Evolutionary conservation across 2,888 invertebrate species (phyloP).

Genomic region (Eubasilissa splendida): DNA sequence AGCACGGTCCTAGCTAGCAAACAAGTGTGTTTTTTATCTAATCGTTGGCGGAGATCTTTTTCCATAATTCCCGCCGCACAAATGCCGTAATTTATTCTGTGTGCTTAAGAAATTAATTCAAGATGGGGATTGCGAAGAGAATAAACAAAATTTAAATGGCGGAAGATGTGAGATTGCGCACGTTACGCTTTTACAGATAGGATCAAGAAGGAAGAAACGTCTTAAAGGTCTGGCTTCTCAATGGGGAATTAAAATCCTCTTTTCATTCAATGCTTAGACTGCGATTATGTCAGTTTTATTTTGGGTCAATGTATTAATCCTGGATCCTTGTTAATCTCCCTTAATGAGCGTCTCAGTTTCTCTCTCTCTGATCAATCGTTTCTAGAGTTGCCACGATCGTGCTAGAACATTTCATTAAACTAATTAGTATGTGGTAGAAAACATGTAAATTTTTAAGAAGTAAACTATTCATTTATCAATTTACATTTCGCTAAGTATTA

Average conservation of each 20-base stretch:
- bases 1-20: no score
- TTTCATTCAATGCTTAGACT: background rate
- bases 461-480: no score
- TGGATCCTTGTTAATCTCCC: background rate
- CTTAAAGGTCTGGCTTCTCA: background rate
- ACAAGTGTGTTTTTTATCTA: constrained; percentile 11
- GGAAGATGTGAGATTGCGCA: constrained; percentile 24
- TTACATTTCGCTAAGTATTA: no score
- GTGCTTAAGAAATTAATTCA: constrained; percentile 34
- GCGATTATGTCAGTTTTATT: constrained; percentile 9
- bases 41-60: constrained; percentile 24
- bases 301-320: constrained; percentile 9
- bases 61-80: background rate
- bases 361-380: no score
- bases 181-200: constrained; percentile 17
- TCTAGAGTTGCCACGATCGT: no score
- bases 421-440: no score
- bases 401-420: no score
- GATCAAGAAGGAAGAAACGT: background rate
- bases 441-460: no score
- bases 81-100: constrained; percentile 25
- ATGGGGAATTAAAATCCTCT: constrained; percentile 3
- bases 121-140: constrained; percentile 16
- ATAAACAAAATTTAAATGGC: constrained; percentile 28
- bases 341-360: background rate